A percentile compares a stretch with the other conserved stretches of the same genome.
phyloP scores from a whole-genome alignment of 2,888 invertebrate species.

The Cremastinae sp. region DNA sequence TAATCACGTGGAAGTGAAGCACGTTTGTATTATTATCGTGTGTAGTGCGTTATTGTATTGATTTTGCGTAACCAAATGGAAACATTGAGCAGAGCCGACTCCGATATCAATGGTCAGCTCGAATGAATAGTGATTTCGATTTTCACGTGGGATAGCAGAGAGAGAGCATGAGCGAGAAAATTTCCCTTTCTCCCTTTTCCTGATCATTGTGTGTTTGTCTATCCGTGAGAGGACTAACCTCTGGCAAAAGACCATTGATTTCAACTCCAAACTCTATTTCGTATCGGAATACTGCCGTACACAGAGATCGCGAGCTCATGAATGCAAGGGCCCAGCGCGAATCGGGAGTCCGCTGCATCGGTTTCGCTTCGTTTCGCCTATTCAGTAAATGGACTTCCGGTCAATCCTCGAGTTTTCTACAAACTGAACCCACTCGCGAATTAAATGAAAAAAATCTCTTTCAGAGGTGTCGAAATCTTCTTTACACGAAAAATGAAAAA shows the following conservation, averaged over 20 bases:
- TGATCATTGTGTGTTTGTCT: not conserved
- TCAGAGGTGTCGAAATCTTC: too few species aligned
- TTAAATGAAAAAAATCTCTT: too few species aligned
- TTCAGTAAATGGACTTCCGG: too few species aligned
- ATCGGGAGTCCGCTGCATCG: slow-evolving; percentile 16
- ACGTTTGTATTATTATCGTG: not conserved
- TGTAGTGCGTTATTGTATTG: slow-evolving; percentile 35
- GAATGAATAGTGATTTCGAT: slow-evolving; percentile 47
- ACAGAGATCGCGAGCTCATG: slow-evolving; percentile 1
- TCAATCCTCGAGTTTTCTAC: too few species aligned
- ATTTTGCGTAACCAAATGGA: slow-evolving; percentile 39
- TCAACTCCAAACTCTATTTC: slow-evolving; percentile 42
- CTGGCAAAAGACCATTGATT: slow-evolving; percentile 47
- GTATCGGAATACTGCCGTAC: not conserved
- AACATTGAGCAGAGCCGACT: slow-evolving; percentile 34
- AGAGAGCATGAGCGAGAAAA: slow-evolving; percentile 19
- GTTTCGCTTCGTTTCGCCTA: too few species aligned
- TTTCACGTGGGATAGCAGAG: slow-evolving; percentile 34
- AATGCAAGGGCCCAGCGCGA: slow-evolving; percentile 6
- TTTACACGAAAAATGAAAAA: too few species aligned
- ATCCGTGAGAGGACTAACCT: slow-evolving; percentile 20
- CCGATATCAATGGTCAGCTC: slow-evolving; percentile 42
- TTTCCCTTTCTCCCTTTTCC: slow-evolving; percentile 25
- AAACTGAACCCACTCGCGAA: too few species aligned
- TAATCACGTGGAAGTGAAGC: slow-evolving; percentile 18